Evolutionary conservation across 2,113 vertebrate genomes (phyloP), one percentile per base, ranked within the genome.

Genomic region (Paramisgurnus dabryanus): DNA sequence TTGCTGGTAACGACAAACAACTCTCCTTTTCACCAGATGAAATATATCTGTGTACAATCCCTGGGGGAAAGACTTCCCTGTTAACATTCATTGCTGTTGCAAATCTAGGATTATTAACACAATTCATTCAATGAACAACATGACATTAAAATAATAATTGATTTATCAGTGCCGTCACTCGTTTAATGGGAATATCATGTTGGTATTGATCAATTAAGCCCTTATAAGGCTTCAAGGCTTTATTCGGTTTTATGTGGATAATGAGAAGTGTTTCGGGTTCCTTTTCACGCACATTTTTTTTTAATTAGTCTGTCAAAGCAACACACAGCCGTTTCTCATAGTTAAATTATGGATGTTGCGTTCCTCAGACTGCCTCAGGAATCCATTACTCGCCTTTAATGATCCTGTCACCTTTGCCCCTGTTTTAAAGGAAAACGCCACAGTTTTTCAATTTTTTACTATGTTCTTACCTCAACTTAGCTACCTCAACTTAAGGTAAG

Each of bases 281-380:
- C 22, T 80, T 60, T 76, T 61, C 53, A 68, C 27, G 13, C 74
- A 34, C 73, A 66, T n/a, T 70, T 43, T 4, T 22, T 60, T 72
- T 80, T 87, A 89, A 91, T 90, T 88, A 87, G 87, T 85, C 84
- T 89, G 87, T 86, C 88, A 86, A 34, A 83, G 69, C 78, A 86
- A 87, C 80, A 85, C 79, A 69, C 78, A 61, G 60, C 34, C 50
- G 77, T 82, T 68, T 45, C 12, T 53, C 11, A 22, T 45, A 64
- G 61, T 79, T 78, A 60, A 86, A 67, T 77, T 80, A 85, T 70
- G 57, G 64, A 82, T 80, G 67, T 70, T 49, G 82, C 65, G 49
- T 78, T 76, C 61, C 40, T 79, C 78, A 78, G 80, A 67, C 39
- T 63, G 83, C 78, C 76, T 71, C 57, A 69, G 85, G 76, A 77